Conservation (phyloP, 2,888 invertebrate species). For the Empis stercorea region DNA sequence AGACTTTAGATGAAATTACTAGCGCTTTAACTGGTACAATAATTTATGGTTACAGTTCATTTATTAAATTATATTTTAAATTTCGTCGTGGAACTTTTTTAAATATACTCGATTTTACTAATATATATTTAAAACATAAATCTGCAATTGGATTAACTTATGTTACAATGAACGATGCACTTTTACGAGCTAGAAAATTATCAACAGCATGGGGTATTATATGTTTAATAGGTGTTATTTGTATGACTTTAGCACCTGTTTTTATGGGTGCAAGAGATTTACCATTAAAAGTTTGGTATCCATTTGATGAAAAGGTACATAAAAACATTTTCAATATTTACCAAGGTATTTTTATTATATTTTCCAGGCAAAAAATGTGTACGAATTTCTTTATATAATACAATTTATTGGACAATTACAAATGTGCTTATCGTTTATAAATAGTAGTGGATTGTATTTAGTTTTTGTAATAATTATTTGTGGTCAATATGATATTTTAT, state of each 20-base stretch:
- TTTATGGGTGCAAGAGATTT: conserved; percentile 20
- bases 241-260: conserved; percentile 23
- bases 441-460: conserved; percentile 27
- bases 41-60: too few species aligned
- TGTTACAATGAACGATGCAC: conserved; percentile 20
- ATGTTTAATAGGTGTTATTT: conserved; percentile 21
- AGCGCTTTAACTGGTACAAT: too few species aligned
- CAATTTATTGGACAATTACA: conserved; percentile 30
- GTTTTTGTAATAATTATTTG: conserved; percentile 22
- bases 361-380: conserved; percentile 20
- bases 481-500: conserved; percentile 27
- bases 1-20: too few species aligned
- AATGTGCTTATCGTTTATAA: conserved; percentile 17
- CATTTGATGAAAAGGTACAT: conserved; percentile 23
- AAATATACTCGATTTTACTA: too few species aligned
- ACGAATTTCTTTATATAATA: conserved; percentile 22
- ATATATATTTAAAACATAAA: too few species aligned
- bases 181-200: conserved; percentile 13
- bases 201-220: conserved; percentile 18
- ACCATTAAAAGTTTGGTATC: conserved; percentile 28
- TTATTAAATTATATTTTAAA: background rate
- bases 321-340: too few species aligned
- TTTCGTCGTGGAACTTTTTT: background rate
- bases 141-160: conserved; percentile 20
- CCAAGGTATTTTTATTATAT: too few species aligned